phyloP scores from a whole-genome alignment of 2,113 vertebrate genomes.

The Tetrao urogallus region DNA sequence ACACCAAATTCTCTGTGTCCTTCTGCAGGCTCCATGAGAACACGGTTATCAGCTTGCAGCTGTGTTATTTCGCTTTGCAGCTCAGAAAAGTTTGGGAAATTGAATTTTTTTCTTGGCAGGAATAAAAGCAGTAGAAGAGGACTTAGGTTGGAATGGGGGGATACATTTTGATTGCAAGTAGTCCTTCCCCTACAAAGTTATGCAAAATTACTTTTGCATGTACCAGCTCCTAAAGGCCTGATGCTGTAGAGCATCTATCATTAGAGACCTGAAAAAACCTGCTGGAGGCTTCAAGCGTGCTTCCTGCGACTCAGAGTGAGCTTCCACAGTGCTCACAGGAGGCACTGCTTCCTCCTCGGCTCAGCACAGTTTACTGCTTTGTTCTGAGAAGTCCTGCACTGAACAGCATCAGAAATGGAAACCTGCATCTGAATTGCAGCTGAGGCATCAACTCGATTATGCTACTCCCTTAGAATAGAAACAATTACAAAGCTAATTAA shows the following conservation, averaged over 20 bases:
- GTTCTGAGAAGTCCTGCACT: not conserved
- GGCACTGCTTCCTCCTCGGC: slow-evolving; percentile 13
- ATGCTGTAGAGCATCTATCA: not conserved
- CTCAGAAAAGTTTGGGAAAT: not conserved
- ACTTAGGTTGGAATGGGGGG: not conserved
- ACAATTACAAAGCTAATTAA: not conserved
- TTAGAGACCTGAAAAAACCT: not conserved
- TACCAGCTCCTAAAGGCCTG: not conserved
- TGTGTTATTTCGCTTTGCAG: not conserved
- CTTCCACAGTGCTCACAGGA: not conserved
- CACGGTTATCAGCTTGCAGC: not conserved
- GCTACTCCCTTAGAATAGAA: not conserved
- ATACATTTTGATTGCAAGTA: not conserved
- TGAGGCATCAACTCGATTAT: not conserved
- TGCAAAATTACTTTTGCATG: not conserved
- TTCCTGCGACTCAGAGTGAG: slow-evolving; percentile 27
- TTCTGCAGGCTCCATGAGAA: not conserved
- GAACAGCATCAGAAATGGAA: not conserved
- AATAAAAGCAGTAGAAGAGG: not conserved
- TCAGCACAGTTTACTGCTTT: not conserved
- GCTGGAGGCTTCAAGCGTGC: not conserved
- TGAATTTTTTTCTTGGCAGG: not conserved
- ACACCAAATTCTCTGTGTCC: not conserved
- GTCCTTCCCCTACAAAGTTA: not conserved
- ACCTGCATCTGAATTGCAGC: not conserved